phyloP scores from a whole-genome alignment of 2,113 vertebrate genomes.

The Ardeotis arabs region DNA sequence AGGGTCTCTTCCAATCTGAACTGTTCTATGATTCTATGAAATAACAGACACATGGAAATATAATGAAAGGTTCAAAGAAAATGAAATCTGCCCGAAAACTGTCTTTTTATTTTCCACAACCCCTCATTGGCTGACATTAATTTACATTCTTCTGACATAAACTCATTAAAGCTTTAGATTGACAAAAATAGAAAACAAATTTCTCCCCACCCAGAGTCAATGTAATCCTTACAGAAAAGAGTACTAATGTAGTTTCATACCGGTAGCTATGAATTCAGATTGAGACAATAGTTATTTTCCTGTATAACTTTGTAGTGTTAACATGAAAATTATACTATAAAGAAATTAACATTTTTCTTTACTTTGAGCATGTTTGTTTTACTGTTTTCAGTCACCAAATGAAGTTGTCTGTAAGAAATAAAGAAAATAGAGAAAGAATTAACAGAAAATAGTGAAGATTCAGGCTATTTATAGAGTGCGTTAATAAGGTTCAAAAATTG shows the following conservation, averaged over 20 bases:
- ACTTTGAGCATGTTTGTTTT: background rate
- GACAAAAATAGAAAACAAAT: background rate
- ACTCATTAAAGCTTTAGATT: background rate
- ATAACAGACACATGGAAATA: background rate
- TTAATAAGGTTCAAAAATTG: background rate
- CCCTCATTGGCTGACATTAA: background rate
- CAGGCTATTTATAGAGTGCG: background rate
- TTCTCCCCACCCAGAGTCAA: background rate
- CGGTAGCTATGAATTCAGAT: background rate
- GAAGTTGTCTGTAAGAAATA: background rate
- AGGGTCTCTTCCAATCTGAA: background rate
- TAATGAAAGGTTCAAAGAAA: background rate
- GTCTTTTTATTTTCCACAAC: background rate
- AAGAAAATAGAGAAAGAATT: background rate
- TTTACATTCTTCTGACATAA: background rate
- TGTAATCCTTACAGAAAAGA: background rate
- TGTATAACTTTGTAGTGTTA: background rate
- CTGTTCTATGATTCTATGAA: background rate
- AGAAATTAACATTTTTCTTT: background rate
- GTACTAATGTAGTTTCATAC: background rate
- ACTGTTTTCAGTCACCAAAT: background rate
- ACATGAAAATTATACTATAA: background rate
- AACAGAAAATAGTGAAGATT: background rate
- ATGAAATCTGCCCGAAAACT: background rate
- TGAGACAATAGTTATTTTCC: background rate